A percentile compares a stretch with the other conserved stretches of the same genome.
Conservation (phyloP, 2,888 invertebrate species). For the Serrognathus titanus region DNA sequence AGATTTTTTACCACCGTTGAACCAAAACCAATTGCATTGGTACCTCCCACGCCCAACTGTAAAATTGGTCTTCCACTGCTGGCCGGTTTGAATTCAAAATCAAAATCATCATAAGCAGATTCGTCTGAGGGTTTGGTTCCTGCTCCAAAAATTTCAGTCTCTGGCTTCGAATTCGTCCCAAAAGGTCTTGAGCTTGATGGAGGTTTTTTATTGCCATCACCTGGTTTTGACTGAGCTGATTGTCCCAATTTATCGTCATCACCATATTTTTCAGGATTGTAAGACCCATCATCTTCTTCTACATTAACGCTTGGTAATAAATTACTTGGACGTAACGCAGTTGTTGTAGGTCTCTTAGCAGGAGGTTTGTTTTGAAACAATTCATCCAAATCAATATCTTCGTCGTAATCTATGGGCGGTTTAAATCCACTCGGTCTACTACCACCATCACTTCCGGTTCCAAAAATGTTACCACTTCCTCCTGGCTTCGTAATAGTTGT, state of each 20-base stretch:
- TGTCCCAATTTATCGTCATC: constrained; percentile 26
- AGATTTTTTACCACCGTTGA: constrained; percentile 65
- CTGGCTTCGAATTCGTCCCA: not conserved
- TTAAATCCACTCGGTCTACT: constrained; percentile 7
- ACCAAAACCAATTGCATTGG: not conserved
- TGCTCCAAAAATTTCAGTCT: not conserved
- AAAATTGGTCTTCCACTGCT: constrained; percentile 9
- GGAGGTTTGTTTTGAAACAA: constrained; percentile 5
- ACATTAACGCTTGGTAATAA: not conserved
- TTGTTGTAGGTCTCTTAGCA: not conserved
- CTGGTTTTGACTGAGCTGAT: not conserved
- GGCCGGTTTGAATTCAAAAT: not conserved
- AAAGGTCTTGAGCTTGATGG: not conserved
- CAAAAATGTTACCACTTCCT: not conserved
- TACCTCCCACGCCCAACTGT: constrained; percentile 12
- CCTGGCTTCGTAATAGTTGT: not conserved
- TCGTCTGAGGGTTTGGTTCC: not conserved
- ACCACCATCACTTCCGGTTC: not conserved
- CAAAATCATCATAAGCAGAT: not conserved
- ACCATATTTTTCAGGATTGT: constrained; percentile 22
- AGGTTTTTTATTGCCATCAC: not conserved
- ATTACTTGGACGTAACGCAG: not conserved
- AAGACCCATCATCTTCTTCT: constrained; percentile 27
- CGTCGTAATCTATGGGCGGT: constrained; percentile 16
- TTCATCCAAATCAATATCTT: constrained; percentile 18